These are phyloP conservation scores for Acridotheres tristis DNA, from an alignment of 2,797 vertebrate genomes.

Conservation along the genomic window DNA sequence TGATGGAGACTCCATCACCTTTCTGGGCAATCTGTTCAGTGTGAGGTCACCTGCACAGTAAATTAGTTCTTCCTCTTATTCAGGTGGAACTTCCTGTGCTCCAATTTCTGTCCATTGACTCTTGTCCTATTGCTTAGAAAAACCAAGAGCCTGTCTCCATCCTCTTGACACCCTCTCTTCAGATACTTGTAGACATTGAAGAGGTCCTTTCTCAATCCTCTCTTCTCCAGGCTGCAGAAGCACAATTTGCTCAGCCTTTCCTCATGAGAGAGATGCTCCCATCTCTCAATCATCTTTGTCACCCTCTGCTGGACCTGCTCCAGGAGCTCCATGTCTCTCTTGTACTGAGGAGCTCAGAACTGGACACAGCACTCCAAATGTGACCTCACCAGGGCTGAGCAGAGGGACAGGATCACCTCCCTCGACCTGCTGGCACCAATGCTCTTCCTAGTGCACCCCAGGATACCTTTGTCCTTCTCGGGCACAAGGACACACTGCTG, in stretches of 20 bases:
- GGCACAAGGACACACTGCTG: neutral
- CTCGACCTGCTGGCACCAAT: fast-evolving
- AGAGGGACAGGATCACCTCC: neutral
- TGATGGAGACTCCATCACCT: neutral
- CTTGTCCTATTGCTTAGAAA: neutral
- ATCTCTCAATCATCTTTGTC: neutral
- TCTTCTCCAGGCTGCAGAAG: neutral
- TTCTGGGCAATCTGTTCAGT: neutral
- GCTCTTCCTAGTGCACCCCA: neutral
- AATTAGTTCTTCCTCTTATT: neutral
- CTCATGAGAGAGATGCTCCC: neutral
- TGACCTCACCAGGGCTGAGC: neutral
- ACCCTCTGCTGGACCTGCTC: neutral
- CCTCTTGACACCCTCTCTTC: neutral
- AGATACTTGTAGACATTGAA: neutral
- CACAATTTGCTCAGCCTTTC: neutral
- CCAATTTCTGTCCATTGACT: neutral
- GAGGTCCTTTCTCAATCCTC: neutral
- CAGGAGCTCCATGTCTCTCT: neutral
- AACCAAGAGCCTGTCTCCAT: neutral
- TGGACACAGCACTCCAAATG: neutral
- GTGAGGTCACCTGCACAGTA: neutral
- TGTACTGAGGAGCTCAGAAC: neutral
- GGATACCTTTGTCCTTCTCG: neutral
- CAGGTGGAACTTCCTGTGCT: neutral